These are phyloP conservation scores for Cettia cetti DNA, from an alignment of 2,113 vertebrate species.

Conservation along the genomic window DNA sequence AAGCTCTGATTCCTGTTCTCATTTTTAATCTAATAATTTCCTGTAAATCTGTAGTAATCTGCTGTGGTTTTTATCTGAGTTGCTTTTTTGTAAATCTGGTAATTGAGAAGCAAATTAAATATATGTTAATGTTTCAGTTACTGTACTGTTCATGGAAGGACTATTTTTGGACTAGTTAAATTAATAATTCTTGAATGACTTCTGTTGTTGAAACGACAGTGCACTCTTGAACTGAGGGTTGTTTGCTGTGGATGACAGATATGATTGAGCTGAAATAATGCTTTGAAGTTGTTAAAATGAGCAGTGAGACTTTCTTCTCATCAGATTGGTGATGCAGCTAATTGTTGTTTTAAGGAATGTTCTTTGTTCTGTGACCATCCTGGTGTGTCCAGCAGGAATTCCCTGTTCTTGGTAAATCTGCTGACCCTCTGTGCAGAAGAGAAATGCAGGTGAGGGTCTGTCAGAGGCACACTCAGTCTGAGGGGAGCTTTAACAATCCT, in stretches of 20 bases:
- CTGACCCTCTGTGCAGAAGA: neutral
- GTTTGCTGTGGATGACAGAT: neutral
- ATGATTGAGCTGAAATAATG: neutral
- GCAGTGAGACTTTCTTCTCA: neutral
- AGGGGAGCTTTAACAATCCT: neutral
- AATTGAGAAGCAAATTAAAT: neutral
- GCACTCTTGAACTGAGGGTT: neutral
- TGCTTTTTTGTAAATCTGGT: neutral
- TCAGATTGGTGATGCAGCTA: neutral
- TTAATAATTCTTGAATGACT: neutral
- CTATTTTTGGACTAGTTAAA: neutral
- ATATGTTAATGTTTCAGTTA: neutral
- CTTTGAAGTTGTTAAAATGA: neutral
- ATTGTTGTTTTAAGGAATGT: neutral
- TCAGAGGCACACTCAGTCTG: neutral
- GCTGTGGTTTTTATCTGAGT: neutral
- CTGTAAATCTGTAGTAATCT: neutral
- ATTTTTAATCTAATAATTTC: neutral
- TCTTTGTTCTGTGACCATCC: neutral
- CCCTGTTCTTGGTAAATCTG: neutral
- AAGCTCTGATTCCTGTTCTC: neutral
- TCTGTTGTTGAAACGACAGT: neutral
- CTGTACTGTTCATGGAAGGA: neutral
- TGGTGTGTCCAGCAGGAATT: neutral
- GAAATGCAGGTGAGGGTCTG: neutral